Conservation (phyloP, 2,888 invertebrate species). For the Lycia hirtaria region DNA sequence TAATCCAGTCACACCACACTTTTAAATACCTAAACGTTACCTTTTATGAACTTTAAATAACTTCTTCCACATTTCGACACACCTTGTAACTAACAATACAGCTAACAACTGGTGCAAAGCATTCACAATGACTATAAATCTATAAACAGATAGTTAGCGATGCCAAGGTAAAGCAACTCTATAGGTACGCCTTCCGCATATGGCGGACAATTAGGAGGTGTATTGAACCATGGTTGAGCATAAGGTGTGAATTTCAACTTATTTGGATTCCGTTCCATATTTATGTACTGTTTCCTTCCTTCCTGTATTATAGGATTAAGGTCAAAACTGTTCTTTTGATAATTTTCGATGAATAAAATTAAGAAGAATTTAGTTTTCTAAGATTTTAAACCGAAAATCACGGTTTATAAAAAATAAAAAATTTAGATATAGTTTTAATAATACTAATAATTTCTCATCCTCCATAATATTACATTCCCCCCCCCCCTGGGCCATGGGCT, state of each 20-base stretch:
- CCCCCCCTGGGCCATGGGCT: too few relatives aligned
- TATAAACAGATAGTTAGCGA: conserved; percentile 12
- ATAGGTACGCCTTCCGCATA: conserved; percentile 14
- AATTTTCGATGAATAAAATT: not conserved
- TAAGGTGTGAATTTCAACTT: conserved; percentile 13
- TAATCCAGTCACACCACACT: not conserved
- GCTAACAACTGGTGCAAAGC: not conserved
- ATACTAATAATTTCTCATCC: too few relatives aligned
- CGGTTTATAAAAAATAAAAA: too few relatives aligned
- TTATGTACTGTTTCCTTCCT: conserved; percentile 22
- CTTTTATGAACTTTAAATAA: conserved; percentile 10
- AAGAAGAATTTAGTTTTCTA: too few relatives aligned
- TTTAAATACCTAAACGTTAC: not conserved
- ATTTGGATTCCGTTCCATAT: conserved; percentile 1
- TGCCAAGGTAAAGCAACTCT: conserved; percentile 26
- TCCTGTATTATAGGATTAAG: conserved; percentile 2
- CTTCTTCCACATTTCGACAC: conserved; percentile 10
- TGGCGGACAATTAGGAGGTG: conserved; percentile 15
- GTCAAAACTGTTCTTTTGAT: not conserved
- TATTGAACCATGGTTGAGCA: conserved; percentile 12
- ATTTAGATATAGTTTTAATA: too few relatives aligned
- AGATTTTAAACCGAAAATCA: too few relatives aligned
- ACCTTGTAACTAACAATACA: not conserved
- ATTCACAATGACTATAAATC: conserved; percentile 2
- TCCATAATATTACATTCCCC: too few relatives aligned